Percentiles rank a stretch among this genome's conserved stretches.
phyloP scores from a whole-genome alignment of 2,797 vertebrate species.

The Melanotaenia nigrans region DNA sequence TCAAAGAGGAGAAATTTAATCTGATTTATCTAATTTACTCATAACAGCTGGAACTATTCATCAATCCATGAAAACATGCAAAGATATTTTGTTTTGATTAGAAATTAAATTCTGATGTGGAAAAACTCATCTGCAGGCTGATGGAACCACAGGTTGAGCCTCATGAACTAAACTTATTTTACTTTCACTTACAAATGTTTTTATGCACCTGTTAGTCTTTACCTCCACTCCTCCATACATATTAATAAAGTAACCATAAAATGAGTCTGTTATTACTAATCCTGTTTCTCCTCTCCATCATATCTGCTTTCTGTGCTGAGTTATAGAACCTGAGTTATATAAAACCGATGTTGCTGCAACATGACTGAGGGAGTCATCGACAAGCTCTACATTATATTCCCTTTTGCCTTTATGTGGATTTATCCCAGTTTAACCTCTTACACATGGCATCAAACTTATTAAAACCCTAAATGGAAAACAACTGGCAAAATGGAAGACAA shows the following conservation, averaged over 20 bases:
- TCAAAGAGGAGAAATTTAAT: too few species aligned
- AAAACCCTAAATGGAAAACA: neutral
- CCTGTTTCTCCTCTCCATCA: neutral
- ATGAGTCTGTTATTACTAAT: neutral
- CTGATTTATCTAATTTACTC: too few species aligned
- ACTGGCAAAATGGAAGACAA: too few species aligned
- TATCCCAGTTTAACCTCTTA: neutral
- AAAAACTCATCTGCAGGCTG: neutral
- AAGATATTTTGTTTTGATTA: too few species aligned
- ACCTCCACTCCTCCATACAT: neutral
- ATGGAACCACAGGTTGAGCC: neutral
- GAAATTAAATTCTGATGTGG: too few species aligned
- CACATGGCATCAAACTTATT: neutral
- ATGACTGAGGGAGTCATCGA: slow-evolving; percentile 4
- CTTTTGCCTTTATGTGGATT: neutral
- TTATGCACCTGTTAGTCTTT: too few species aligned
- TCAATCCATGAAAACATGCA: too few species aligned
- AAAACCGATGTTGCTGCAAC: neutral
- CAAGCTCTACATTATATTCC: neutral
- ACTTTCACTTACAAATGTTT: neutral
- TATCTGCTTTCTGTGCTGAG: neutral
- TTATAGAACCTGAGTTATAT: neutral
- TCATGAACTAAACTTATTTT: neutral
- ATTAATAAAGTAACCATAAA: neutral
- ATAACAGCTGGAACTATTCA: too few species aligned